Percentiles rank a stretch among this genome's conserved stretches.
phyloP scores from a whole-genome alignment of 2,113 vertebrate species.

The Laticauda colubrina region DNA sequence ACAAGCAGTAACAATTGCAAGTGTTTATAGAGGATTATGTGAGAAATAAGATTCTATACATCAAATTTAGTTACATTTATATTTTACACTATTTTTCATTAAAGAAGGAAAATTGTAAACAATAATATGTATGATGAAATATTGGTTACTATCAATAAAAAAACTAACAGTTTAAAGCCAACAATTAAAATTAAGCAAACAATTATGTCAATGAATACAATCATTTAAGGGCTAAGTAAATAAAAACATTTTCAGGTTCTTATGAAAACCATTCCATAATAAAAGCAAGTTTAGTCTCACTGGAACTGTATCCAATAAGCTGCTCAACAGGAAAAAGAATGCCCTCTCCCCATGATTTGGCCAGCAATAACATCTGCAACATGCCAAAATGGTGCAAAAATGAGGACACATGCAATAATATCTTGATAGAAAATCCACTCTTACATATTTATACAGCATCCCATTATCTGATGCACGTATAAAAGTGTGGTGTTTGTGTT shows the following conservation, averaged over 20 bases:
- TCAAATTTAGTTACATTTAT: background rate
- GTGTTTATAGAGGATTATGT: background rate
- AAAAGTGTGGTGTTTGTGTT: background rate
- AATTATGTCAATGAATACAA: background rate
- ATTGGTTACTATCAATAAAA: background rate
- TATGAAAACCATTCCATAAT: background rate
- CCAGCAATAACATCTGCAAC: background rate
- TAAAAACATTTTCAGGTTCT: background rate
- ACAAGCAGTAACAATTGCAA: background rate
- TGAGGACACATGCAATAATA: background rate
- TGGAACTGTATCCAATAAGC: background rate
- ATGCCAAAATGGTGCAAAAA: background rate
- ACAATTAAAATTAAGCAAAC: background rate
- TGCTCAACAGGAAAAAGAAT: background rate
- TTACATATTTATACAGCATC: background rate
- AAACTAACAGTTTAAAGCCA: background rate
- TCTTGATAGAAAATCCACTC: background rate
- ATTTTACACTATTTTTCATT: background rate
- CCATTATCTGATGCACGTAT: background rate
- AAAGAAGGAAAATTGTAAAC: background rate
- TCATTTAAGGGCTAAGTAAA: background rate
- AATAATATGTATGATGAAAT: background rate
- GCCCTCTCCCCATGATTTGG: background rate
- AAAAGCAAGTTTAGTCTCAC: background rate
- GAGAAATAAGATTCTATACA: background rate